Conservation (phyloP, 2,113 vertebrate genomes). For the Brienomyrus longianalis region DNA sequence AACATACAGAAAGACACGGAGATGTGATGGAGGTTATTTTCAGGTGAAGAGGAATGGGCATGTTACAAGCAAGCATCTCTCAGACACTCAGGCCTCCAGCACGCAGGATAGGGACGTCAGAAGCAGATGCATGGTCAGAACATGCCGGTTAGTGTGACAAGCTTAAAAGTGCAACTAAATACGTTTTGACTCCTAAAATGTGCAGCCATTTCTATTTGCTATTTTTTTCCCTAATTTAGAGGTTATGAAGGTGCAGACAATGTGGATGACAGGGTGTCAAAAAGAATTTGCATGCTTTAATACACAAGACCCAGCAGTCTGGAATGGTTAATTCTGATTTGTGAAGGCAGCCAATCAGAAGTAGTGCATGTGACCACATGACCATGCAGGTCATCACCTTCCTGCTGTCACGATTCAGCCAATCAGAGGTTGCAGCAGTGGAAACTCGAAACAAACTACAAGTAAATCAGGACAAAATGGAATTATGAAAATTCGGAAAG, state of each 20-base stretch:
- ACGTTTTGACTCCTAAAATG: background rate
- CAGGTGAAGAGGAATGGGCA: background rate
- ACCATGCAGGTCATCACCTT: conserved; percentile 75
- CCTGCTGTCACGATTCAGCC: conserved; percentile 71
- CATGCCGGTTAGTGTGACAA: conserved; percentile 9
- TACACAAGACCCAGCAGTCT: conserved; percentile 14
- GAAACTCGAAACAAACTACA: conserved; percentile 70
- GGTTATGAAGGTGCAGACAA: background rate
- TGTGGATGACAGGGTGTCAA: background rate
- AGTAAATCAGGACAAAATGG: conserved; percentile 55
- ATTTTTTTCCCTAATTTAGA: background rate
- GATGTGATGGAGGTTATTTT: conserved; percentile 32
- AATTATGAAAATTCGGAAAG: conserved; percentile 46
- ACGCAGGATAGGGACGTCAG: background rate
- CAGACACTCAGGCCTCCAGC: conserved; percentile 33
- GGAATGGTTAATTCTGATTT: background rate
- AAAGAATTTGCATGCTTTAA: conserved; percentile 3
- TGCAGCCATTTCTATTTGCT: background rate
- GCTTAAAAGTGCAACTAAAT: background rate
- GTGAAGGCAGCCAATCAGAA: conserved; percentile 25
- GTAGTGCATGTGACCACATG: conserved; percentile 26
- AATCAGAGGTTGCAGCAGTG: conserved; percentile 68
- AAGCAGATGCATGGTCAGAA: background rate
- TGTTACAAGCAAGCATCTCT: conserved; percentile 18
- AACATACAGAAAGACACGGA: conserved; percentile 43